Conservation (phyloP, 2,797 vertebrate species). For the Ciconia nigra region DNA sequence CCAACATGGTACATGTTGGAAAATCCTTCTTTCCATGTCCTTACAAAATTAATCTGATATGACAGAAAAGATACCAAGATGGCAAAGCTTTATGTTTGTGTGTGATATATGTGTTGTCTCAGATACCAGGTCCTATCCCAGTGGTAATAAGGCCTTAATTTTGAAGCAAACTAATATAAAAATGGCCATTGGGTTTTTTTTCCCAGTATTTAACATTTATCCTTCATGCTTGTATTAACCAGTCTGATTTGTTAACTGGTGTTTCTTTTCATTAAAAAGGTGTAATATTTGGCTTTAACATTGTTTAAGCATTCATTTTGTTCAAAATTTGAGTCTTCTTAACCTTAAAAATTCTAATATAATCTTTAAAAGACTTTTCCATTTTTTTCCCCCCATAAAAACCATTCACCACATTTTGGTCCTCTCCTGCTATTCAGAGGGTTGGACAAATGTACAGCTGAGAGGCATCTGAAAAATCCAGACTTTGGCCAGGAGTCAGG, state of each 20-base stretch:
- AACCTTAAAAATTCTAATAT: background rate
- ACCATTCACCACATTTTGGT: background rate
- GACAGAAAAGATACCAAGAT: background rate
- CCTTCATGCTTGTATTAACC: background rate
- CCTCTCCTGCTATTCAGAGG: background rate
- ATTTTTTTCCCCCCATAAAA: background rate
- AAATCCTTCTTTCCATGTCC: background rate
- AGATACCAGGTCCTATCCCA: background rate
- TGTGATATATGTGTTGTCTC: background rate
- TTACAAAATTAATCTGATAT: background rate
- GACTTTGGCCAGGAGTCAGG: background rate
- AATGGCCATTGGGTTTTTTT: background rate
- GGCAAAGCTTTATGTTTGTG: background rate
- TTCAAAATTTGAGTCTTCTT: background rate
- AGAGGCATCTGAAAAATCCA: background rate
- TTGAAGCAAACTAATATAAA: background rate
- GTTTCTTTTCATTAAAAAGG: background rate
- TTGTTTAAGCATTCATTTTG: background rate
- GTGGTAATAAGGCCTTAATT: background rate
- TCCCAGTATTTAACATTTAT: background rate
- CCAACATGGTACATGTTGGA: background rate
- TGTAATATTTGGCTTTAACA: background rate
- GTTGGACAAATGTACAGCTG: background rate
- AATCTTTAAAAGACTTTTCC: background rate
- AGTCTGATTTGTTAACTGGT: background rate